Base-by-base conservation (phyloP, 2,113 vertebrate species). In the Labeo rohita region DNA sequence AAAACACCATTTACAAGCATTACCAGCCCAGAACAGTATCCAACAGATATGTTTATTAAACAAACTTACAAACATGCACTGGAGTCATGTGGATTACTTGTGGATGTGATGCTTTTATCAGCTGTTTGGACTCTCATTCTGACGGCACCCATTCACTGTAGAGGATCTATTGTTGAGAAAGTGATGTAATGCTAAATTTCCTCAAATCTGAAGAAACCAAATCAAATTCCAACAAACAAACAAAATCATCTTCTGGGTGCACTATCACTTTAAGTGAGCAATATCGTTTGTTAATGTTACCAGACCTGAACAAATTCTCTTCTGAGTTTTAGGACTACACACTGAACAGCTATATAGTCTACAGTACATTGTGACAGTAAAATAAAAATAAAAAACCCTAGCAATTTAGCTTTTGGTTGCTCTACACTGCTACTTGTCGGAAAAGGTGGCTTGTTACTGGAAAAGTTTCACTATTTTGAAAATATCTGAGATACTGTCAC, bases 381-480 rank as follows among this genome's bases (percentile, higher is more conserved):
- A 72, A 74, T 2, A 74, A 0, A 43, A 39, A 16, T 15, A 28
- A 3, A 0, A 8, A 16, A 39, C 36, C 34, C 36, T 1, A 8
- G 4, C 43, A 47, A 21, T 47, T 72, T 10, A 72, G 39, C 39
- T 45, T 43, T 72, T 45, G 68, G 8, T 72, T 4, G 5, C 72
- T 13, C 5, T 49, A 36, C 43, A 63, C 12, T 61, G 21, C 36
- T 80, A 2, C 39, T 72, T 45, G 18, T n/a, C 2, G 18, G 18
- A 72, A 45, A 72, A 72, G 36, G 68, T 45, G n/a, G 77, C 54
- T 80, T 80, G 72, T 74, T 74, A 49, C 21, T 3, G n/a, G 11
- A 49, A 49, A 75, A 15, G 39, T 21, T 72, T 72, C 28, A 68
- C 65, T 39, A 39, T 39, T 45, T 49, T 49, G 45, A 49, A 49